Conservation (phyloP, 2,888 invertebrate genomes). For the Galeopsomyia nigrocyanea region DNA sequence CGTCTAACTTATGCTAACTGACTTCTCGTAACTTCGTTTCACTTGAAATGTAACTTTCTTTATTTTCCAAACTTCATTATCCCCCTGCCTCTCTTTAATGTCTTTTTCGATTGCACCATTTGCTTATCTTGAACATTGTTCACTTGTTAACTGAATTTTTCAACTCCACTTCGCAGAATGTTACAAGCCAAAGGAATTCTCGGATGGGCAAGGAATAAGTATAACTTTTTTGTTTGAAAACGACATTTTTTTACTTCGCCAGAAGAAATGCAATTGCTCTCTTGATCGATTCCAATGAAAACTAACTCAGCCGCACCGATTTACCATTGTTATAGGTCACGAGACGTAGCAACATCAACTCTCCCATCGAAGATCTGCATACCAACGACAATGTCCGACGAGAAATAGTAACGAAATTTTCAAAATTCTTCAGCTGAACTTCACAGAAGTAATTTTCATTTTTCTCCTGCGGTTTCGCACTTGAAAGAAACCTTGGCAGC, state of each 20-base stretch:
- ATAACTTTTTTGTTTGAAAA: conserved; percentile 30
- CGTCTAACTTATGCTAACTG: conserved; percentile 21
- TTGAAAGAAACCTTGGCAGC: not conserved
- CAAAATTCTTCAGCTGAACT: not conserved
- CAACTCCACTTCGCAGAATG: too few relatives aligned
- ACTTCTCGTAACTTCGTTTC: conserved; percentile 18
- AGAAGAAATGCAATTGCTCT: conserved; percentile 31
- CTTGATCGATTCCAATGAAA: too few relatives aligned
- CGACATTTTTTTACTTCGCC: conserved; percentile 24
- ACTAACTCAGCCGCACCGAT: too few relatives aligned
- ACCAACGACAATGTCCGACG: too few relatives aligned
- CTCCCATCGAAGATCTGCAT: too few relatives aligned
- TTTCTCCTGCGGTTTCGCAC: not conserved
- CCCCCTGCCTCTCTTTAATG: not conserved
- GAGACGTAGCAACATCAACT: too few relatives aligned
- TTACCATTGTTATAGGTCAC: too few relatives aligned
- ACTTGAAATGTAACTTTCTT: not conserved
- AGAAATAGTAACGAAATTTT: not conserved
- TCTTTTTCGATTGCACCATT: not conserved
- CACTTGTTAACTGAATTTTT: not conserved
- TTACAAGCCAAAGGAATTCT: too few relatives aligned
- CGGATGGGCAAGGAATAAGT: too few relatives aligned
- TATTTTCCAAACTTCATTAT: not conserved
- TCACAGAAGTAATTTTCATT: conserved; percentile 13
- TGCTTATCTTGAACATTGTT: not conserved